Evolutionary conservation across 2,888 invertebrate genomes (phyloP).

Genomic region (Erebia ligea): DNA sequence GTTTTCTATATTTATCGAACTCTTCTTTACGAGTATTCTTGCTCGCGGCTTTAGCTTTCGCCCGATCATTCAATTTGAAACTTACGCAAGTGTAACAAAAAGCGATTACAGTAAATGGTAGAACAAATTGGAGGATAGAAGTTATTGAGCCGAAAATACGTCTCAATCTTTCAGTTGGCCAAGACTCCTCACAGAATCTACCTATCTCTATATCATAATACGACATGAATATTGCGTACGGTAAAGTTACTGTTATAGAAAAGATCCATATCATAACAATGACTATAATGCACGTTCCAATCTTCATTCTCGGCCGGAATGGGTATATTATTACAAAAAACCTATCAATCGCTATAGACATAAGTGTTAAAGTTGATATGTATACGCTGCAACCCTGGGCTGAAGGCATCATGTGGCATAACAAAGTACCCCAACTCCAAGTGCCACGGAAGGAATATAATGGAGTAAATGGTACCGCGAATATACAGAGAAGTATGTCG

Average conservation of each 20-base stretch:
- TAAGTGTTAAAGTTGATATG: constrained; percentile 97
- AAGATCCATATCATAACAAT: constrained; percentile 96
- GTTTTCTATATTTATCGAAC: constrained; percentile 93
- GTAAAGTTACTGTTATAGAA: constrained; percentile 93
- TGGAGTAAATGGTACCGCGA: constrained; percentile 98
- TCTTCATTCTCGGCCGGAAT: constrained; percentile 95
- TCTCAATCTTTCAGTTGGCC: constrained; percentile 93
- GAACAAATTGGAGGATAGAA: constrained; percentile 94
- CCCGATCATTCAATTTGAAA: constrained; percentile 91
- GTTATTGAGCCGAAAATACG: constrained; percentile 93
- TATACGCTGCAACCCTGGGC: constrained; percentile 98
- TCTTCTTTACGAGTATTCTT: constrained; percentile 94
- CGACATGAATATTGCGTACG: constrained; percentile 94
- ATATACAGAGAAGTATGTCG: constrained; percentile 95
- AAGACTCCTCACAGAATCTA: constrained; percentile 92
- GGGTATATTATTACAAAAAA: constrained; percentile 99
- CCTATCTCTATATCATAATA: constrained; percentile 78
- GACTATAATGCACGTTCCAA: constrained; percentile 92
- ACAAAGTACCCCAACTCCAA: constrained; percentile 95
- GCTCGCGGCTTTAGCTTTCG: constrained; percentile 92
- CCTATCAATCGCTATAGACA: constrained; percentile 98
- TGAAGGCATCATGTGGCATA: constrained; percentile 97
- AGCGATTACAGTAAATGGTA: constrained; percentile 97
- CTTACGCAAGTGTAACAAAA: constrained; percentile 97
- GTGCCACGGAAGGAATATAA: constrained; percentile 94